phyloP scores from a whole-genome alignment of 2,113 vertebrate species.

The Uropsilus gracilis region DNA sequence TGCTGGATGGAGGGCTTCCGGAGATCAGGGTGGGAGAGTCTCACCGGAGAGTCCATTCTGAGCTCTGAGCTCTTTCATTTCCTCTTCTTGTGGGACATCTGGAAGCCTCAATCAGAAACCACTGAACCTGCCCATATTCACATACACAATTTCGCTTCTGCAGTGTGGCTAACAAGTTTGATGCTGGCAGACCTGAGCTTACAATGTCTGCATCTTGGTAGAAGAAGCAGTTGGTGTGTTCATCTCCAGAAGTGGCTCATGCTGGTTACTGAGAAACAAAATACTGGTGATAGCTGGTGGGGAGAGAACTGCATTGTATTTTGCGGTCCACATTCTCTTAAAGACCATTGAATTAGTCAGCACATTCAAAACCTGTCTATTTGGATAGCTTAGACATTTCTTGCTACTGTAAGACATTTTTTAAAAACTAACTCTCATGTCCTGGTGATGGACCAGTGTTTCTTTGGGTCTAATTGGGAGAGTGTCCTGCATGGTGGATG shows the following conservation, averaged over 20 bases:
- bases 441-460: background rate
- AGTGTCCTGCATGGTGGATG: background rate
- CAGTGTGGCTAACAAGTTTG: background rate
- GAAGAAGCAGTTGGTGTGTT: conserved; percentile 3
- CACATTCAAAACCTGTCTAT: too few species aligned
- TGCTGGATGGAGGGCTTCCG: conserved; percentile 74
- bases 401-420: too few species aligned
- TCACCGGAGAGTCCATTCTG: background rate
- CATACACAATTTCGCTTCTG: background rate
- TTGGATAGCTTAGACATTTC: too few species aligned
- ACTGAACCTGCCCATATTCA: background rate
- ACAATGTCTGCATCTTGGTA: too few species aligned
- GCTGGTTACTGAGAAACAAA: background rate
- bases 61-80: conserved; percentile 55
- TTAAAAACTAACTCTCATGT: too few species aligned
- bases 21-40: conserved; percentile 70
- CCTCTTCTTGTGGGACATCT: conserved; percentile 59
- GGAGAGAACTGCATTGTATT: background rate
- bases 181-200: background rate
- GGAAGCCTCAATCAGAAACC: background rate
- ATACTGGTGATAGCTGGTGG: background rate
- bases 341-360: too few species aligned
- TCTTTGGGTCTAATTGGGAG: background rate
- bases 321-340: background rate
- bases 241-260: background rate